These are phyloP conservation scores for Anisognathus igniventris DNA, from an alignment of 2,797 vertebrate species.

Conservation along the genomic window DNA sequence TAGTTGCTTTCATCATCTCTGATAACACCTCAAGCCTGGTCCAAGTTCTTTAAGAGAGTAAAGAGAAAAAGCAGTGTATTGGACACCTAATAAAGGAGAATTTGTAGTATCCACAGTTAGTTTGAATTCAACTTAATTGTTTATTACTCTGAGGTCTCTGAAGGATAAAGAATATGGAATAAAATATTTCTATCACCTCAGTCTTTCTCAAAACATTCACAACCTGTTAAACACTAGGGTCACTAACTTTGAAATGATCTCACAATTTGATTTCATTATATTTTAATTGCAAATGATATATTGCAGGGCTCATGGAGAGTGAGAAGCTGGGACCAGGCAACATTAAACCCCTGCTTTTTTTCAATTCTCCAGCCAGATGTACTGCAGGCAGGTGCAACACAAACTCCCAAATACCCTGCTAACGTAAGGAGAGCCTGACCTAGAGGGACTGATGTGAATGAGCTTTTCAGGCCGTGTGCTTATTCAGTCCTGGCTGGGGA, in stretches of 20 bases:
- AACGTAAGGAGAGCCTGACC: not conserved
- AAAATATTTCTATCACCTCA: not conserved
- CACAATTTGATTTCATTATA: constrained; percentile 52
- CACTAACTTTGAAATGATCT: constrained; percentile 40
- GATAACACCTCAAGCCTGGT: not conserved
- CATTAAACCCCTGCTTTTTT: not conserved
- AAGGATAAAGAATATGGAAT: constrained; percentile 8
- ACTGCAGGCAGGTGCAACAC: constrained; percentile 52
- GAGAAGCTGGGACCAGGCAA: constrained; percentile 16
- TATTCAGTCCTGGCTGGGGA: not conserved
- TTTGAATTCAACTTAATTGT: constrained; percentile 39
- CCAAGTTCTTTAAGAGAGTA: not conserved
- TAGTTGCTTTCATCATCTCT: not conserved
- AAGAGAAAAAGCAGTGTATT: not conserved
- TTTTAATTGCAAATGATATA: constrained; percentile 56
- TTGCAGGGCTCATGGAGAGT: not conserved
- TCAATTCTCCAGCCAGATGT: constrained; percentile 5
- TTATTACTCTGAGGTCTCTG: constrained; percentile 55
- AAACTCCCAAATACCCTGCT: constrained; percentile 2
- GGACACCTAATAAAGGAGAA: constrained; percentile 9
- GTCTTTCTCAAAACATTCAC: constrained; percentile 43
- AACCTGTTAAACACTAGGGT: constrained; percentile 29
- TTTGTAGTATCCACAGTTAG: constrained; percentile 26
- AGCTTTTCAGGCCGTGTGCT: constrained; percentile 14
- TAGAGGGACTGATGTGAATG: not conserved